These are phyloP conservation scores for Dryococelus australis DNA, from an alignment of 2,888 invertebrate species.

Conservation along the genomic window DNA sequence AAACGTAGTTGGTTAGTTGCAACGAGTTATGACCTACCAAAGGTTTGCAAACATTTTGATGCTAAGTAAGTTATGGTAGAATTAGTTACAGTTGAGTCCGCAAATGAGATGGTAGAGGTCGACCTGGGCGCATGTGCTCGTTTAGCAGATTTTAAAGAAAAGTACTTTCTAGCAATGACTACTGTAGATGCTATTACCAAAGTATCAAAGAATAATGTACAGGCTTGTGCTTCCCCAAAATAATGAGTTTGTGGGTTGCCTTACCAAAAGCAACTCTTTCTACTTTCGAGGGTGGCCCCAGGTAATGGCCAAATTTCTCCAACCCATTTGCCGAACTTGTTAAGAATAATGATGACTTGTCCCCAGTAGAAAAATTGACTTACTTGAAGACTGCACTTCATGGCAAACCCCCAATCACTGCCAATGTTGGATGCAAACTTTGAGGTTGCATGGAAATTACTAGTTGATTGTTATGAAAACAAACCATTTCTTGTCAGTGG, in stretches of 20 bases:
- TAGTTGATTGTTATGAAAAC: slow-evolving; percentile 23
- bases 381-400: neutral
- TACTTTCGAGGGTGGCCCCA: neutral
- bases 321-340: neutral
- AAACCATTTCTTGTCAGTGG: neutral
- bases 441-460: neutral
- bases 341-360: neutral
- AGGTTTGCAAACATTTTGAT: neutral
- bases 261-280: neutral
- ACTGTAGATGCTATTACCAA: neutral
- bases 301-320: neutral
- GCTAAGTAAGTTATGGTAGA: neutral
- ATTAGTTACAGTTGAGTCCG: neutral
- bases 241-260: neutral
- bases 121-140: neutral
- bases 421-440: neutral
- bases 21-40: neutral
- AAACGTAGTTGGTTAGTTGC: neutral
- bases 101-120: neutral
- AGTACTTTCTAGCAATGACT: neutral
- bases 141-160: neutral
- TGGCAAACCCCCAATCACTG: neutral
- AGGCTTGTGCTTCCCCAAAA: no score
- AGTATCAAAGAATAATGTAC: neutral
- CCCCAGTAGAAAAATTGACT: neutral